Percentiles rank a stretch among this genome's conserved stretches.
Conservation (phyloP, 2,113 vertebrate species). For the Gavialis gangeticus region DNA sequence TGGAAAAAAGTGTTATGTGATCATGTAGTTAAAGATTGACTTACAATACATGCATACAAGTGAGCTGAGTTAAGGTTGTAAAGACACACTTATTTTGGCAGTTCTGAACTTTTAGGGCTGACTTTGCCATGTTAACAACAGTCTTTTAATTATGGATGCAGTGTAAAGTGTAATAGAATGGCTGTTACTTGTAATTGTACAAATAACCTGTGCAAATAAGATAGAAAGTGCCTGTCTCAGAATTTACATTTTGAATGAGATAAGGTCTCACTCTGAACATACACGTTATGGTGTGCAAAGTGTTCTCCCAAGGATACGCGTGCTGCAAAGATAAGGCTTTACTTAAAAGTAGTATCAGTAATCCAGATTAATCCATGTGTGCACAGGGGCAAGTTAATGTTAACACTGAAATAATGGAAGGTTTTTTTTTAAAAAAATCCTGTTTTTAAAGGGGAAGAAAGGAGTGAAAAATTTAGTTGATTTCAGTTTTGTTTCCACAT, state of each 20-base stretch:
- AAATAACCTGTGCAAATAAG: background rate
- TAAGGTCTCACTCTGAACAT: background rate
- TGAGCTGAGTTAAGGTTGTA: background rate
- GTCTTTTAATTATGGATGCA: background rate
- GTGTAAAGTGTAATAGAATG: slow-evolving; percentile 4
- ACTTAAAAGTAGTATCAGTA: background rate
- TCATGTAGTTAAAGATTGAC: slow-evolving; percentile 8
- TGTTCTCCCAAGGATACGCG: background rate
- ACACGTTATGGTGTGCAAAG: background rate
- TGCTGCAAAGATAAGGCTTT: background rate
- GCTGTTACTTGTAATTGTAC: background rate
- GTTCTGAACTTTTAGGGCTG: background rate
- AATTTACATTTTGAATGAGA: background rate
- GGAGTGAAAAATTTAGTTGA: background rate
- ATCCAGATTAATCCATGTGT: background rate
- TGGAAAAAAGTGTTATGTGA: background rate
- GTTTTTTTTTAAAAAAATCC: background rate
- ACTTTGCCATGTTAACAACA: slow-evolving; percentile 24
- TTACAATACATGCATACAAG: background rate
- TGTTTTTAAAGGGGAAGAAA: background rate
- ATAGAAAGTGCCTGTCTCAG: background rate
- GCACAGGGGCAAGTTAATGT: background rate
- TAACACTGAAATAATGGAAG: background rate
- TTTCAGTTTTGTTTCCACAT: background rate
- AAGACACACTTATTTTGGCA: background rate